A percentile compares a stretch with the other conserved stretches of the same genome.
Evolutionary conservation across 2,888 invertebrate species (phyloP).

Genomic region (Lasioglossum lativentre): DNA sequence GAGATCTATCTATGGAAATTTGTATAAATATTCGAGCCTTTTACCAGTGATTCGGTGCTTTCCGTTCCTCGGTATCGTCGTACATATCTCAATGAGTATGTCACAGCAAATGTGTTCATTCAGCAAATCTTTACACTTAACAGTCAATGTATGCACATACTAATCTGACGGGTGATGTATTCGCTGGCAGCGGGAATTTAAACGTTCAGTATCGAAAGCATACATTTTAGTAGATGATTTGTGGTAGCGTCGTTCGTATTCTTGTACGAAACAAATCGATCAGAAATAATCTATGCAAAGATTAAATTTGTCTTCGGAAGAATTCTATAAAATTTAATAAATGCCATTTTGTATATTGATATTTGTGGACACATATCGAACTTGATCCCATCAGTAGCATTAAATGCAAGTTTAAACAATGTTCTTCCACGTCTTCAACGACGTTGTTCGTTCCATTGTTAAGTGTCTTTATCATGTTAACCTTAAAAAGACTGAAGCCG

Average conservation of each 20-base stretch:
- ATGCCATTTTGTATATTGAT: neutral
- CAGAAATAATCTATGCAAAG: neutral
- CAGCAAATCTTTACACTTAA: neutral
- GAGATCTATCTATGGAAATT: neutral
- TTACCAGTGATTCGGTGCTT: neutral
- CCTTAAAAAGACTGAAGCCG: neutral
- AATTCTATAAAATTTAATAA: neutral
- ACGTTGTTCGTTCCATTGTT: neutral
- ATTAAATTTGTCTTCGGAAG: neutral
- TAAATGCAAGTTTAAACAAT: neutral
- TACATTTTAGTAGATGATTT: neutral
- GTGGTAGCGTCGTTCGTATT: neutral
- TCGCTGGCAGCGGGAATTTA: neutral
- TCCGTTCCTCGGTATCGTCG: neutral
- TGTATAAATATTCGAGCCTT: neutral
- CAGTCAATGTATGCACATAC: neutral
- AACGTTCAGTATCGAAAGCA: neutral
- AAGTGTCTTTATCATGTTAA: neutral
- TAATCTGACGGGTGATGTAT: neutral
- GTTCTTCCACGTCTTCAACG: neutral
- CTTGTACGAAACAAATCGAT: neutral
- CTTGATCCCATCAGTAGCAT: neutral
- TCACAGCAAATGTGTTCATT: conserved; percentile 1
- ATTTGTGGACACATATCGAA: neutral
- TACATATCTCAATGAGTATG: neutral